These are phyloP conservation scores for Ptilonorhynchus violaceus DNA, from an alignment of 2,113 vertebrate genomes.

Conservation along the genomic window DNA sequence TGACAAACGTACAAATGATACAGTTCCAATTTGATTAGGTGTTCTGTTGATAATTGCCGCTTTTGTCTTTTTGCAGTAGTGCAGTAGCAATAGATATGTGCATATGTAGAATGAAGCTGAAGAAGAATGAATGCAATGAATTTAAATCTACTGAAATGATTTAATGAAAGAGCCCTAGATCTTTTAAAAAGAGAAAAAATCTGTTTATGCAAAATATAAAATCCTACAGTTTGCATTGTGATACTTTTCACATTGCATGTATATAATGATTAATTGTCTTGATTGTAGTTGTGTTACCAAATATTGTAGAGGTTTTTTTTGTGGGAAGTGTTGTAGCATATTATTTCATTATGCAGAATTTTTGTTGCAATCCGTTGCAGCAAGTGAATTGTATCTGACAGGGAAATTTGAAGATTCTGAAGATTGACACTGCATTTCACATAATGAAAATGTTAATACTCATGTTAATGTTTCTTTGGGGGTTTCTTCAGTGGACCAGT, in stretches of 20 bases:
- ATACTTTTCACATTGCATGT: not conserved
- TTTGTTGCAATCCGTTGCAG: not conserved
- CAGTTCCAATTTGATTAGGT: not conserved
- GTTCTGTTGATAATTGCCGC: not conserved
- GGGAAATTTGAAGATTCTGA: not conserved
- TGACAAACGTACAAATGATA: not conserved
- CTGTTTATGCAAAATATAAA: not conserved
- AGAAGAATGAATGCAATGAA: not conserved
- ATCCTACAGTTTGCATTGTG: not conserved
- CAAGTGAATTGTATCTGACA: not conserved
- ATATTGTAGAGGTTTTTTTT: not conserved
- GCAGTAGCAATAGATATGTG: not conserved
- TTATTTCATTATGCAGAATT: not conserved
- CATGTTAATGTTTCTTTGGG: not conserved
- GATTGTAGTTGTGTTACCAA: not conserved
- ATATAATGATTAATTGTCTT: not conserved
- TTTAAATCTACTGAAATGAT: not conserved
- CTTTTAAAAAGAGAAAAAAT: not conserved
- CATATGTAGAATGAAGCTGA: not conserved
- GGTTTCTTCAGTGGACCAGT: slow-evolving; percentile 85
- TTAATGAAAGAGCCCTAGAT: not conserved
- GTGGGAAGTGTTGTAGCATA: not conserved
- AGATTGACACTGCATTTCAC: not conserved
- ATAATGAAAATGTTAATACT: not conserved
- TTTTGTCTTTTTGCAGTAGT: not conserved